phyloP scores from a whole-genome alignment of 1,140 invertebrate genomes.

The Calliopsis andreniformis region DNA sequence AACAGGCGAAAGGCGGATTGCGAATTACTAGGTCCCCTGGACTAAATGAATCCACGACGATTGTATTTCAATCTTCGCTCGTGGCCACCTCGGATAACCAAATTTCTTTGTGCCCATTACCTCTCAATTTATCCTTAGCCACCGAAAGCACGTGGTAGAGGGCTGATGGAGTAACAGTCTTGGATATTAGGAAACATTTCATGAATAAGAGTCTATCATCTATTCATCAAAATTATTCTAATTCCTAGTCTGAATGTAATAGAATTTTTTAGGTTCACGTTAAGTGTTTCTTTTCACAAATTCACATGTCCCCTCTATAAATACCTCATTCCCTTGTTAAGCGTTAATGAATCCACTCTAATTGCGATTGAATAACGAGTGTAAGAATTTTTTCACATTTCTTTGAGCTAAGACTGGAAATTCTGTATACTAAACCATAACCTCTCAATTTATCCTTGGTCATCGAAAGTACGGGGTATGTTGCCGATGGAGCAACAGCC shows the following conservation, averaged over 20 bases:
- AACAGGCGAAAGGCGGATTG: slow-evolving; percentile 44
- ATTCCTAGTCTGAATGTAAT: too few relatives aligned
- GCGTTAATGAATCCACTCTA: slow-evolving; percentile 20
- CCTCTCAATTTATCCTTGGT: slow-evolving; percentile 9
- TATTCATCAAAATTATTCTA: too few relatives aligned
- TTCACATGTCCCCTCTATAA: too few relatives aligned
- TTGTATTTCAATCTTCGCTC: slow-evolving; percentile 25
- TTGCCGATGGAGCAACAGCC: neutral
- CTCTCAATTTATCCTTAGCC: slow-evolving; percentile 7
- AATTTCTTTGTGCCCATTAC: slow-evolving; percentile 27
- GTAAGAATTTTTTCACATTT: slow-evolving; percentile 30
- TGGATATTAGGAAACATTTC: neutral
- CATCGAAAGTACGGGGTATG: neutral
- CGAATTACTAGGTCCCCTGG: slow-evolving; percentile 27
- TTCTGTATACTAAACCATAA: too few relatives aligned
- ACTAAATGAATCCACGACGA: slow-evolving; percentile 28
- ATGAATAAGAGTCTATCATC: neutral
- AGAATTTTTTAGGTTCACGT: too few relatives aligned
- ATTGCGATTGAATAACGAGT: slow-evolving; percentile 16
- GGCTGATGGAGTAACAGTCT: neutral
- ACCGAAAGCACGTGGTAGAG: neutral
- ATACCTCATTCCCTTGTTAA: too few relatives aligned
- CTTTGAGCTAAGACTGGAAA: too few relatives aligned
- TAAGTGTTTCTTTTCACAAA: too few relatives aligned
- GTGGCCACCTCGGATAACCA: slow-evolving; percentile 10